phyloP scores from a whole-genome alignment of 2,113 vertebrate genomes.

The Limnothrissa miodon region DNA sequence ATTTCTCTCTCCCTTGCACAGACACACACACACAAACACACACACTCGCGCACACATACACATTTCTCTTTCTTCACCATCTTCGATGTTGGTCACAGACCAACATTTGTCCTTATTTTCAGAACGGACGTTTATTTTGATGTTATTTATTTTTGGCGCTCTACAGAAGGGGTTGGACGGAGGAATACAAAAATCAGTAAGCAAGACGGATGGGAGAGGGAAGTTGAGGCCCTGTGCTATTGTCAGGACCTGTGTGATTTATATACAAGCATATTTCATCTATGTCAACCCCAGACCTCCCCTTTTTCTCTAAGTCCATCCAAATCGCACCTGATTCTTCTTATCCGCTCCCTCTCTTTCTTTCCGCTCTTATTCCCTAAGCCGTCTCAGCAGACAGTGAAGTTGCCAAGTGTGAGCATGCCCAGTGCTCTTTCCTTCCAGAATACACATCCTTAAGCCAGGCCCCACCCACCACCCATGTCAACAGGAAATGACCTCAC shows the following conservation, averaged over 20 bases:
- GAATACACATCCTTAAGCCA: background rate
- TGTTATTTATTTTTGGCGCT: conserved; percentile 13
- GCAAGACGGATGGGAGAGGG: conserved; percentile 29
- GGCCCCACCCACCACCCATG: background rate
- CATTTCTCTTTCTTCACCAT: background rate
- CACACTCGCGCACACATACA: background rate
- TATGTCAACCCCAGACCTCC: background rate
- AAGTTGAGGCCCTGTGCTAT: conserved; percentile 24
- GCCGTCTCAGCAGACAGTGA: background rate
- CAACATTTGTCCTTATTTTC: conserved; percentile 15
- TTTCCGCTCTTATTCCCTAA: background rate
- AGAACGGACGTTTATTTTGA: background rate
- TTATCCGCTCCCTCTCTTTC: conserved; percentile 15
- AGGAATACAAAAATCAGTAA: conserved; percentile 33
- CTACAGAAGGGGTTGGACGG: background rate
- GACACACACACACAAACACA: no score
- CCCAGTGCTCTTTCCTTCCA: background rate
- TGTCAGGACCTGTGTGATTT: conserved; percentile 27
- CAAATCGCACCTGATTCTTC: background rate
- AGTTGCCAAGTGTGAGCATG: background rate
- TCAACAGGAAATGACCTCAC: conserved; percentile 5
- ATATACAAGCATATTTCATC: conserved; percentile 12
- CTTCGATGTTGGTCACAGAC: background rate
- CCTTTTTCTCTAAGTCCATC: background rate
- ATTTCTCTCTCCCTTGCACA: background rate